Percentiles rank a stretch among this genome's conserved stretches.
phyloP scores from a whole-genome alignment of 2,113 vertebrate species.

The Setophaga coronata region DNA sequence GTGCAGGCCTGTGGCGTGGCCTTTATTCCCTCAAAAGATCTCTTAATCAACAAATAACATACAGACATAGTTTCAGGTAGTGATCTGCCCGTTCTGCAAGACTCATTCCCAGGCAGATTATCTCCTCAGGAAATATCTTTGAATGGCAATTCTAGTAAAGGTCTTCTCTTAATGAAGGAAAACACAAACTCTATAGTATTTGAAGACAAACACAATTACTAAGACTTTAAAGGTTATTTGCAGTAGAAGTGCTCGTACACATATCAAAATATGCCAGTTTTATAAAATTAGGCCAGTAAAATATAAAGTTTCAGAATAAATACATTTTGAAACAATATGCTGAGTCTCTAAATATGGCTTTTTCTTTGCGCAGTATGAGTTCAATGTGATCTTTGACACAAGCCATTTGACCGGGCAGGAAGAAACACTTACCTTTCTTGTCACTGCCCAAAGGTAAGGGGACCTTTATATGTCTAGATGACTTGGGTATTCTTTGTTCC shows the following conservation, averaged over 20 bases:
- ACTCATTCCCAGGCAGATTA: background rate
- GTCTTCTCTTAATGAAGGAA: background rate
- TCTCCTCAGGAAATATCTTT: background rate
- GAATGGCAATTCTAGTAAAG: background rate
- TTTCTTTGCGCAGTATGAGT: conserved; percentile 83
- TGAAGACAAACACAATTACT: background rate
- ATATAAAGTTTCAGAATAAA: background rate
- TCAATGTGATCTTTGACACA: conserved; percentile 95
- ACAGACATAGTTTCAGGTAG: background rate
- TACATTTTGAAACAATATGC: background rate
- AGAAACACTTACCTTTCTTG: conserved; percentile 84
- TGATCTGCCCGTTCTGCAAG: background rate
- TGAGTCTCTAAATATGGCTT: background rate
- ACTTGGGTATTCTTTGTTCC: background rate
- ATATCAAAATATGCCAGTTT: background rate
- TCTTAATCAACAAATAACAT: background rate
- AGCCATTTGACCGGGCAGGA: conserved; percentile 91
- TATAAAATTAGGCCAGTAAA: background rate
- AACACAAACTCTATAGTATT: background rate
- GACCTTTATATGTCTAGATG: background rate
- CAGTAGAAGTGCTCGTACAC: background rate
- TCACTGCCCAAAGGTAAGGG: conserved; percentile 89
- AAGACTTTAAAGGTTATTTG: background rate
- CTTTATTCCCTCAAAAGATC: background rate
- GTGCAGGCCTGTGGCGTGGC: background rate